Evolutionary conservation across 2,888 invertebrate genomes (phyloP).

Genomic region (Torymus texanus): DNA sequence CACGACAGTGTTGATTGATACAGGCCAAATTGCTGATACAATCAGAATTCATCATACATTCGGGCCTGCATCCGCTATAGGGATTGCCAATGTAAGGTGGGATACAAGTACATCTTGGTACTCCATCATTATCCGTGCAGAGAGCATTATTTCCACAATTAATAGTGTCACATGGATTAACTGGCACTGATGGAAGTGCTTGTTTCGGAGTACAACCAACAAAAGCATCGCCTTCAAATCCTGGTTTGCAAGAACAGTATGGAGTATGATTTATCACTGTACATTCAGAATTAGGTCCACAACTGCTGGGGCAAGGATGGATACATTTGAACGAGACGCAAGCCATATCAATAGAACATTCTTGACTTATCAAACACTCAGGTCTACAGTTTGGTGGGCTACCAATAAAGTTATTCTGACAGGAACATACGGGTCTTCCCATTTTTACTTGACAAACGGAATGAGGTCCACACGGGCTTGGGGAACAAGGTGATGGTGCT

Average conservation of each 20-base stretch:
- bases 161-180: slow-evolving; percentile 84
- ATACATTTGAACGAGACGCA: slow-evolving; percentile 89
- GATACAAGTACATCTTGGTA: slow-evolving; percentile 88
- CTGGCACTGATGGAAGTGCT: slow-evolving; percentile 61
- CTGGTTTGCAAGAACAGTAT: slow-evolving; percentile 85
- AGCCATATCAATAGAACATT: slow-evolving; percentile 86
- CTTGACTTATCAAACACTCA: slow-evolving; percentile 89
- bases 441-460: slow-evolving; percentile 89
- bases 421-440: slow-evolving; percentile 87
- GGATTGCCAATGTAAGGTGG: slow-evolving; percentile 89
- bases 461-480: slow-evolving; percentile 84
- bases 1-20: slow-evolving; percentile 88
- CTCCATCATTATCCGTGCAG: slow-evolving; percentile 83
- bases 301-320: slow-evolving; percentile 86
- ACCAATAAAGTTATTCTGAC: slow-evolving; percentile 86
- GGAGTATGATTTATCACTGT: slow-evolving; percentile 88
- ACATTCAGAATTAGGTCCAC: slow-evolving; percentile 88
- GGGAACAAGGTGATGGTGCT: slow-evolving; percentile 77
- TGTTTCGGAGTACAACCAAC: slow-evolving; percentile 81
- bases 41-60: slow-evolving; percentile 88
- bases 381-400: slow-evolving; percentile 89
- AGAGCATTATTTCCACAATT: slow-evolving; percentile 91
- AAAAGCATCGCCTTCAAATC: slow-evolving; percentile 90
- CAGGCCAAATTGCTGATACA: slow-evolving; percentile 87
- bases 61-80: slow-evolving; percentile 84